Percentiles rank a stretch among this genome's conserved stretches.
Conservation (phyloP, 1,140 invertebrate species). For the Maniola jurtina region DNA sequence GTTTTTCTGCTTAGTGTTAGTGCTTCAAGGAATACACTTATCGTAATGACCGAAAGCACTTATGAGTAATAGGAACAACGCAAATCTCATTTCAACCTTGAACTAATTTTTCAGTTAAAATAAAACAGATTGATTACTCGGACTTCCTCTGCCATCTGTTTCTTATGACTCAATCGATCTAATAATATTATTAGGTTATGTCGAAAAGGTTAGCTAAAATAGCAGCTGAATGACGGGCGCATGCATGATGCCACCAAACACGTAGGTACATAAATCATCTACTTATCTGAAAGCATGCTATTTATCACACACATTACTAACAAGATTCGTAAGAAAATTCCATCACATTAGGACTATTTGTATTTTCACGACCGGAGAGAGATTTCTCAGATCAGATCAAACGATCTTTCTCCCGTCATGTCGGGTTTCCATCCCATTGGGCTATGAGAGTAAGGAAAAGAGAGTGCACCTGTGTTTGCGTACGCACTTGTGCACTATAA, state of each 20-base stretch:
- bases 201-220: constrained; percentile 13
- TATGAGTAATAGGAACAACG: constrained; percentile 28
- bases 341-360: no score
- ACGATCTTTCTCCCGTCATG: no score
- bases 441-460: no score
- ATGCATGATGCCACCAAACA: background rate
- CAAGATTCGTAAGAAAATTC: background rate
- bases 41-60: constrained; percentile 13
- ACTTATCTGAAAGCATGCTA: background rate
- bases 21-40: constrained; percentile 2
- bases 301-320: background rate
- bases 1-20: background rate
- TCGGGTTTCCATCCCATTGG: no score
- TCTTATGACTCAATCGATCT: constrained; percentile 46
- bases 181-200: constrained; percentile 9
- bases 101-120: constrained; percentile 45
- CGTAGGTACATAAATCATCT: background rate
- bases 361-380: no score
- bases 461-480: no score
- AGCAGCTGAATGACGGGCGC: background rate
- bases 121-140: constrained; percentile 48
- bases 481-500: no score
- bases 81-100: constrained; percentile 47
- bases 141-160: constrained; percentile 50
- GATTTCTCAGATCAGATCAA: no score